A percentile compares a stretch with the other conserved stretches of the same genome.
Conservation (phyloP, 2,113 vertebrate species). For the Petaurus breviceps region DNA sequence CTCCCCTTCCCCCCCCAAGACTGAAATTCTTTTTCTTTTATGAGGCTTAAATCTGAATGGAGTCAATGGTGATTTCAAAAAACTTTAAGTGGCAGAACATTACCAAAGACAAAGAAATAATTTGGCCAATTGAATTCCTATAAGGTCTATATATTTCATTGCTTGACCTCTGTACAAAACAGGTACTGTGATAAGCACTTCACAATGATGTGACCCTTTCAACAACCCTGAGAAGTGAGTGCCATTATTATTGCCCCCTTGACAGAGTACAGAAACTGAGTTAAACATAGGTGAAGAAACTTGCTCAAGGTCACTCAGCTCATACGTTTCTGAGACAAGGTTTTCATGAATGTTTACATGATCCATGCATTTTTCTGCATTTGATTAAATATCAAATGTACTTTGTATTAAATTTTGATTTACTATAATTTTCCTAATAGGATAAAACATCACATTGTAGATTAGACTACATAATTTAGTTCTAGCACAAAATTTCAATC, state of each 20-base stretch:
- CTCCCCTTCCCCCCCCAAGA: not conserved
- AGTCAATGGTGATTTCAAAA: not conserved
- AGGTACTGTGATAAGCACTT: not conserved
- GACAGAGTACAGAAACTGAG: not conserved
- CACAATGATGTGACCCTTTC: not conserved
- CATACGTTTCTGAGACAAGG: not conserved
- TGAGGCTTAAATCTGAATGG: not conserved
- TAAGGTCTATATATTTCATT: not conserved
- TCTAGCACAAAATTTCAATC: too few relatives aligned
- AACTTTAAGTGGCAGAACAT: not conserved
- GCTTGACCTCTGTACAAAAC: not conserved
- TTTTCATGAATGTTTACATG: not conserved
- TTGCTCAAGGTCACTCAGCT: not conserved
- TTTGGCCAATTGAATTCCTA: not conserved
- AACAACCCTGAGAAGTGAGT: not conserved
- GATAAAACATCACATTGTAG: too few relatives aligned
- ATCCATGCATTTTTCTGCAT: not conserved
- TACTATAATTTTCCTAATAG: too few relatives aligned
- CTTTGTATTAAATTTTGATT: too few relatives aligned
- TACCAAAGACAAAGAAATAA: not conserved
- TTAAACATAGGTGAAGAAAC: not conserved
- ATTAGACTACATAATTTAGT: too few relatives aligned
- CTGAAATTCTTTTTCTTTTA: not conserved
- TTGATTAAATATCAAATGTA: too few relatives aligned
- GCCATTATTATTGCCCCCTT: not conserved